A percentile compares a stretch with the other conserved stretches of the same genome.
Conservation (phyloP, 1,140 invertebrate species). For the Paramacrobiotus metropolitanus region DNA sequence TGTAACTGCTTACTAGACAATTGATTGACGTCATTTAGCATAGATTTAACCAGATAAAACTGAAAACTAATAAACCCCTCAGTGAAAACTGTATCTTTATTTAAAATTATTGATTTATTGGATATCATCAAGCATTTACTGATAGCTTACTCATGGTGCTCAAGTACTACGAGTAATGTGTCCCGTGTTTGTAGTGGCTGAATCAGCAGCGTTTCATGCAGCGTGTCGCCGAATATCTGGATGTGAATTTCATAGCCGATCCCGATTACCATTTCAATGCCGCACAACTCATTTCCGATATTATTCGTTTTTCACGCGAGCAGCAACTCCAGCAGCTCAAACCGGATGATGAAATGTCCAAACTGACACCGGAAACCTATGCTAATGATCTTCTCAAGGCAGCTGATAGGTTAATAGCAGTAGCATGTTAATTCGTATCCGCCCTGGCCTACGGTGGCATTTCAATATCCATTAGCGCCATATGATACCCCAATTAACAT, state of each 20-base stretch:
- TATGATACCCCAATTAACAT: too few relatives aligned
- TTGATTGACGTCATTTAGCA: too few relatives aligned
- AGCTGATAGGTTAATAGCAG: not conserved
- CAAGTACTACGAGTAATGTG: too few relatives aligned
- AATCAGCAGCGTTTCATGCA: not conserved
- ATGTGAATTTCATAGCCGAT: not conserved
- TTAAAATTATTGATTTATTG: not conserved
- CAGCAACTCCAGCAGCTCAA: slow-evolving; percentile 4
- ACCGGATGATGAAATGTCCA: not conserved
- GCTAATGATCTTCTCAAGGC: not conserved
- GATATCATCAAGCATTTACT: too few relatives aligned
- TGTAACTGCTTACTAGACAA: too few relatives aligned
- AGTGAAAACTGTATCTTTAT: too few relatives aligned
- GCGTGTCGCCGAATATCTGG: not conserved
- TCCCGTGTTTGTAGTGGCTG: not conserved
- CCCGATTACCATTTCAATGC: not conserved
- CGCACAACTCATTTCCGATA: not conserved
- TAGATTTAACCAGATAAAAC: too few relatives aligned
- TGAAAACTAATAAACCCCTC: too few relatives aligned
- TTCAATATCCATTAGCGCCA: too few relatives aligned
- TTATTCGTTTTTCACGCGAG: slow-evolving; percentile 1
- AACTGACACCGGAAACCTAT: not conserved
- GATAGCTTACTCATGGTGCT: too few relatives aligned
- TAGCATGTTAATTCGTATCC: too few relatives aligned
- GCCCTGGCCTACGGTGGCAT: too few relatives aligned